Percentiles rank a stretch among this genome's conserved stretches.
phyloP scores from a whole-genome alignment of 2,113 vertebrate species.

The Xiphias gladius region DNA sequence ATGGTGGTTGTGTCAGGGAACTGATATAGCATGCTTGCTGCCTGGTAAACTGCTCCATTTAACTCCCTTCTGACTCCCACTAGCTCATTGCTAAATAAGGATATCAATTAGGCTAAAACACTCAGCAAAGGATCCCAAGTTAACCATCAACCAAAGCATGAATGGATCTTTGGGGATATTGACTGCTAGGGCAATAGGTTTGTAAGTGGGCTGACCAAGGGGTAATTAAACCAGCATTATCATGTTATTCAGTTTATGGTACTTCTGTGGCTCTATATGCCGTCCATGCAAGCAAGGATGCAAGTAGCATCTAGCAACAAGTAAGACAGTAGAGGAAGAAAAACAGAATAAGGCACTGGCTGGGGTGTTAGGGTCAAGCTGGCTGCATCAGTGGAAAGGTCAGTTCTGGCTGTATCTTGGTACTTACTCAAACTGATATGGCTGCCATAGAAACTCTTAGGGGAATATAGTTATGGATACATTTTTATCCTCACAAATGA shows the following conservation, averaged over 20 bases:
- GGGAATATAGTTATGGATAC: not conserved
- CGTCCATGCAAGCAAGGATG: constrained; percentile 56
- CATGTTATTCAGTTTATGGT: constrained; percentile 84
- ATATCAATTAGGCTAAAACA: constrained; percentile 89
- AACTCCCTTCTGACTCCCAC: constrained; percentile 84
- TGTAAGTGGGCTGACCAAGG: constrained; percentile 88
- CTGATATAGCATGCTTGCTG: constrained; percentile 77
- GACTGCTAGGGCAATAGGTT: constrained; percentile 87
- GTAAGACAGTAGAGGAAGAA: constrained; percentile 7
- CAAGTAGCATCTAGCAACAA: constrained; percentile 44
- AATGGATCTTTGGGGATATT: constrained; percentile 89
- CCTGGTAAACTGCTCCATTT: constrained; percentile 87
- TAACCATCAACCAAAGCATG: constrained; percentile 86
- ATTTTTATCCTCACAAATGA: not conserved
- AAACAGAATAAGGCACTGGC: not conserved
- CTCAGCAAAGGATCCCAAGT: constrained; percentile 87
- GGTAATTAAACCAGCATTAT: constrained; percentile 88
- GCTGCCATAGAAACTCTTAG: not conserved
- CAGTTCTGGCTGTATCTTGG: not conserved
- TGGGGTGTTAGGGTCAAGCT: not conserved
- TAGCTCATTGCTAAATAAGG: constrained; percentile 88
- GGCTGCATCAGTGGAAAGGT: constrained; percentile 12
- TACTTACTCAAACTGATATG: not conserved
- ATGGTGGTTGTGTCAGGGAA: constrained; percentile 67
- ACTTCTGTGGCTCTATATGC: constrained; percentile 60